Evolutionary conservation across 2,888 invertebrate species (phyloP), one percentile per base, ranked within the genome.

Genomic region (Dyspetes luteomarginatus): DNA sequence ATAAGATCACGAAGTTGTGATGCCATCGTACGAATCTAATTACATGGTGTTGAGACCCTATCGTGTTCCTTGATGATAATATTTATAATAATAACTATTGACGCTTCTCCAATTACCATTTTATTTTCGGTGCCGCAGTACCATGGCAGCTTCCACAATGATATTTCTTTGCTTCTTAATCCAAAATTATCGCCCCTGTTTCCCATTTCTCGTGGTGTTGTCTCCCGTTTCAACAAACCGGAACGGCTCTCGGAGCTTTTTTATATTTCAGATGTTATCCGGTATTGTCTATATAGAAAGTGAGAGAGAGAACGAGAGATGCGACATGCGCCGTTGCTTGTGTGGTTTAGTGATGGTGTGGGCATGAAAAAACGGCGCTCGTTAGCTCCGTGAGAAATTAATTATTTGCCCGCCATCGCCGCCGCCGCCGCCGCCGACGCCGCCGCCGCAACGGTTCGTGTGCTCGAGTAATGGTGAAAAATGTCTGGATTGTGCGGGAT

Each of bases 331-430:
- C 64, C 50, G 68, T 24, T 77, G 67, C 41, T 55, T 48, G 36
- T 73, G 80, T 82, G 81, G 80, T 77, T 28, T 43, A 64, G 80
- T 45, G 56, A 81, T 67, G 79, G 73, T 69, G 78, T 55, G 76
- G 65, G 81, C 80, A 83, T 84, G 83, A 84, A 87, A 87, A 56
- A 60, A 79, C 87, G 87, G 83, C 82, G 91, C 91, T 92, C 91
- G 91, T 92, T 92, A 91, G 90, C 89, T 90, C 88, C 89, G 90
- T 89, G 91, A 91, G 91, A 91, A 91, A 91, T 92, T 91, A 92
- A 92, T 92, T 92, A 92, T 92, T 92, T 91, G 91, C 87, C 89
- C 86, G 88, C 87, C 89, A 90, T 88, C 87, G 83, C 84, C 84
- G 85, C 83, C 81, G 87, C 87, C 83, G 86, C 86, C 71, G 83